Evolutionary conservation across 2,797 vertebrate genomes (phyloP).

Genomic region (Sylvia borin): DNA sequence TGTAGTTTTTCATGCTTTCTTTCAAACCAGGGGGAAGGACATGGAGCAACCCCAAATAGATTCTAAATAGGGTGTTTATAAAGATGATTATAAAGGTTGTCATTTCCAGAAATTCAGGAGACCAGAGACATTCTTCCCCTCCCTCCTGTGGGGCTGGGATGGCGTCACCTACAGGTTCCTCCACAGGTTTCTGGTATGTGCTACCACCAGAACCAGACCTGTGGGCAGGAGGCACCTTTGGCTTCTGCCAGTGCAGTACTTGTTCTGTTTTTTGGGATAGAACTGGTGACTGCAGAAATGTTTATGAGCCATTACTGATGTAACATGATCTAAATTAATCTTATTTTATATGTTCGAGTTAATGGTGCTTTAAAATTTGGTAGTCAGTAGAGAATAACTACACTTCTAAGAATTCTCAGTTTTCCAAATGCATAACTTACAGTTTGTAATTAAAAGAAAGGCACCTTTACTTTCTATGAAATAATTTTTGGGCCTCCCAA

Average conservation of each 20-base stretch:
- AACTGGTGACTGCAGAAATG: background rate
- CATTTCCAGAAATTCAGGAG: background rate
- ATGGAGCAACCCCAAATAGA: background rate
- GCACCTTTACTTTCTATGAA: constrained; percentile 32
- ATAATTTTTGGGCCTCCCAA: constrained; percentile 11
- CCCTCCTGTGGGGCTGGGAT: background rate
- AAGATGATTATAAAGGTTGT: background rate
- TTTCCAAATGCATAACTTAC: constrained; percentile 26
- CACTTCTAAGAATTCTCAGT: background rate
- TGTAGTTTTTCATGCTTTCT: background rate
- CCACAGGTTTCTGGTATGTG: background rate
- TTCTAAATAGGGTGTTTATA: background rate
- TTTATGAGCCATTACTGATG: constrained; percentile 37
- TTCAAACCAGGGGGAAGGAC: background rate
- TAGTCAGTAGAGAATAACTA: constrained; percentile 37
- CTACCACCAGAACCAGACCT: background rate
- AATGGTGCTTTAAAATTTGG: constrained; percentile 32
- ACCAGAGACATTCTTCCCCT: background rate
- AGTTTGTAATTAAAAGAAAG: constrained; percentile 45
- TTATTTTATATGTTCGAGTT: constrained; percentile 32
- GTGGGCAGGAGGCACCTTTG: background rate
- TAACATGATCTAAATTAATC: constrained; percentile 34
- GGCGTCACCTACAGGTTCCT: background rate
- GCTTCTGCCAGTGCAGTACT: background rate
- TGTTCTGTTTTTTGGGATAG: background rate